Conservation (phyloP, 2,113 vertebrate species). For the Mastomys coucha region DNA sequence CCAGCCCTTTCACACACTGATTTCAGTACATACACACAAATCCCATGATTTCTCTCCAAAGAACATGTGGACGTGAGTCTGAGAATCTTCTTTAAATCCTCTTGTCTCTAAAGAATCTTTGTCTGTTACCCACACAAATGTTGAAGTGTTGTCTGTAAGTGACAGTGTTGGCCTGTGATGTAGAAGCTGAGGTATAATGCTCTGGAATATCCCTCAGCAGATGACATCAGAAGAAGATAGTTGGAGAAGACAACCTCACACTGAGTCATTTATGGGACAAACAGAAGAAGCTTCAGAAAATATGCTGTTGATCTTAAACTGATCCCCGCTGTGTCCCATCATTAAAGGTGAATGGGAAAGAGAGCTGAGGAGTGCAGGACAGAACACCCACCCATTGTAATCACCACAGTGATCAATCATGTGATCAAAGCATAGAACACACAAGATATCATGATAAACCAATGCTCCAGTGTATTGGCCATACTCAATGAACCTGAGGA, state of each 20-base stretch:
- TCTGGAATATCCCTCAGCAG: not conserved
- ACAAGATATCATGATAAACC: not conserved
- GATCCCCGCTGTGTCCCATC: not conserved
- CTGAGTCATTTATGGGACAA: not conserved
- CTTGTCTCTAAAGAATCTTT: not conserved
- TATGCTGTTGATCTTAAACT: not conserved
- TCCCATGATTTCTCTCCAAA: not conserved
- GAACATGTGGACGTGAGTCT: not conserved
- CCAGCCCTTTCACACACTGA: not conserved
- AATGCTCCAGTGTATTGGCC: not conserved
- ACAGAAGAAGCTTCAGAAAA: not conserved
- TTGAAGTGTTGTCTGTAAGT: not conserved
- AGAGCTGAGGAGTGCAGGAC: not conserved
- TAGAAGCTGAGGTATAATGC: rapidly evolving
- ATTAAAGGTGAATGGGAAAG: not conserved
- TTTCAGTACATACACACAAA: not conserved
- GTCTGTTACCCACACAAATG: not conserved
- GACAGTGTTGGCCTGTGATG: not conserved
- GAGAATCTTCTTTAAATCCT: not conserved
- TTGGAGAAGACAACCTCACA: not conserved
- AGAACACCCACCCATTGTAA: not conserved
- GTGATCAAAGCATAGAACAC: not conserved
- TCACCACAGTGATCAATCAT: too few relatives aligned
- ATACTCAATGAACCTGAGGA: not conserved
- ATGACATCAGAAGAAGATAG: too few relatives aligned